A percentile compares a stretch with the other conserved stretches of the same genome.
These are phyloP conservation scores for Seriola aureovittata DNA, from an alignment of 2,113 vertebrate genomes.

Conservation along the genomic window DNA sequence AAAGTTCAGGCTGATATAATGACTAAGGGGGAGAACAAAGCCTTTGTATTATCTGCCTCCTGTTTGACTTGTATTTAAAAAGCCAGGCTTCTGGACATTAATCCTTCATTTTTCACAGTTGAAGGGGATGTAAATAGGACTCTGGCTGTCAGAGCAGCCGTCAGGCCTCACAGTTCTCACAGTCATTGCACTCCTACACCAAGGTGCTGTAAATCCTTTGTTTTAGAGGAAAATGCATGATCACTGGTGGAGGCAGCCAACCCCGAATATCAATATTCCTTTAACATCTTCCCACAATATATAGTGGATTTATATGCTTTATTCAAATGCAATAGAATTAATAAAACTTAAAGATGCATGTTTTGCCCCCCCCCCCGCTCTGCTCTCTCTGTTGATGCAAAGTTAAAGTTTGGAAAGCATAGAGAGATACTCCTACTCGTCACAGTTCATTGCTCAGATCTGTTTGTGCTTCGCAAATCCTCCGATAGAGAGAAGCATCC, in stretches of 20 bases:
- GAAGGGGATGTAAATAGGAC: constrained; percentile 74
- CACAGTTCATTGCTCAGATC: constrained; percentile 82
- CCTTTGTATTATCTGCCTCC: constrained; percentile 47
- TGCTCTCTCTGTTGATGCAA: constrained; percentile 61
- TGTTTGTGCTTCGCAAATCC: constrained; percentile 86
- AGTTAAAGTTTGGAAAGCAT: constrained; percentile 77
- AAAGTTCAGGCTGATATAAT: constrained; percentile 35
- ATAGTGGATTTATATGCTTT: constrained; percentile 7
- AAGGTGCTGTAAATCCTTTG: constrained; percentile 76
- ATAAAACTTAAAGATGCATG: constrained; percentile 43
- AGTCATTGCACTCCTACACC: constrained; percentile 74
- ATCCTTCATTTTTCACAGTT: constrained; percentile 78
- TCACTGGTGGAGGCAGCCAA: constrained; percentile 72
- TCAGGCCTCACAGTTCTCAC: constrained; percentile 73
- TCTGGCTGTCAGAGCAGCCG: constrained; percentile 71
- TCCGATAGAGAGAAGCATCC: constrained; percentile 83
- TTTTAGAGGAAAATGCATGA: constrained; percentile 77
- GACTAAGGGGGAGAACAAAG: constrained; percentile 43
- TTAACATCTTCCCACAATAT: constrained; percentile 12
- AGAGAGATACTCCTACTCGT: constrained; percentile 79
- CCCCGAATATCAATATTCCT: constrained; percentile 65
- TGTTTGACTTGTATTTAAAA: constrained; percentile 63
- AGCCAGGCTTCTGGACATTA: constrained; percentile 72
- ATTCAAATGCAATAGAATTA: constrained; percentile 45
- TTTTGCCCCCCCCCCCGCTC: constrained; percentile 24